phyloP scores from a whole-genome alignment of 2,888 invertebrate species.

The Seira sanloemensis region DNA sequence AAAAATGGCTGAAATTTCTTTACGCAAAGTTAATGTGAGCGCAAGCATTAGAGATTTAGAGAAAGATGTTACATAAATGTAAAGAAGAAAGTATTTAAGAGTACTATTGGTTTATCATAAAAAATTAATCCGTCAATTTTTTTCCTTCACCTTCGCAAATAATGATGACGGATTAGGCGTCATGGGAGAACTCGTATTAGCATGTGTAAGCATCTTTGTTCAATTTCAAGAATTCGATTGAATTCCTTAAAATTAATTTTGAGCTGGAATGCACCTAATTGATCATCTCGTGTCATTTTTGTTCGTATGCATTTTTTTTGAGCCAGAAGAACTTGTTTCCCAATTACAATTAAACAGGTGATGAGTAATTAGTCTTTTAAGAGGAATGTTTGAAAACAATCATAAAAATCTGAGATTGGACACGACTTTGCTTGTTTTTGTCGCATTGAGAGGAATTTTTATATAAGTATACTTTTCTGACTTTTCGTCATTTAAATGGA shows the following conservation, averaged over 20 bases:
- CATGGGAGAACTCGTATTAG: not conserved
- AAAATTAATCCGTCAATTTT: too few species aligned
- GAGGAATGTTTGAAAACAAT: not conserved
- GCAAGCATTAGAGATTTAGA: not conserved
- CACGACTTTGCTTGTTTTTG: not conserved
- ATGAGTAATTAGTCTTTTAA: not conserved
- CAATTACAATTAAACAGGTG: not conserved
- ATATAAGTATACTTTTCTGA: not conserved
- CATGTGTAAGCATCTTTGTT: constrained; percentile 12
- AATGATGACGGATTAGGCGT: not conserved
- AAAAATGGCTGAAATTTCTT: not conserved
- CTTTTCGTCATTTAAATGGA: not conserved
- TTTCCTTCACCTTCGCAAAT: not conserved
- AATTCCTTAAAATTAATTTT: constrained; percentile 8
- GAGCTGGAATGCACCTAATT: not conserved
- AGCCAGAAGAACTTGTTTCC: too few species aligned
- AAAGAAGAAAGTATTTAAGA: too few species aligned
- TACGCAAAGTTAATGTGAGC: too few species aligned
- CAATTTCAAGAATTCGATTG: not conserved
- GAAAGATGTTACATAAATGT: not conserved
- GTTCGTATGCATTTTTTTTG: constrained; percentile 8
- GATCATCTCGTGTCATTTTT: not conserved
- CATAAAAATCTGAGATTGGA: not conserved
- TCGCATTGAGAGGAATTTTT: too few species aligned
- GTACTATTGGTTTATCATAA: too few species aligned